These are phyloP conservation scores for Nannoperca obscura DNA, from an alignment of 2,797 vertebrate genomes.

Conservation along the genomic window DNA sequence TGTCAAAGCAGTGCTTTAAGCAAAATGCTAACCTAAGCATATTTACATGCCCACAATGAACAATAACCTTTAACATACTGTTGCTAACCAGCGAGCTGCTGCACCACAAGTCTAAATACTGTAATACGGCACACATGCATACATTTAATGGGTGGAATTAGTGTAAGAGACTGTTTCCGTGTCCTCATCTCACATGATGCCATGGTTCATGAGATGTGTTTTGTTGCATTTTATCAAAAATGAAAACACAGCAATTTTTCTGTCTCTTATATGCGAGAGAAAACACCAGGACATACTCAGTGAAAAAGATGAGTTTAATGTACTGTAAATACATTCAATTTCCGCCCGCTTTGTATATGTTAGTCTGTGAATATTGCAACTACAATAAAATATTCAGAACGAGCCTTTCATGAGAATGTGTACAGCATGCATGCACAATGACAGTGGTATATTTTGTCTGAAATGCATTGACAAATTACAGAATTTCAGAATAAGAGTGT, in stretches of 20 bases:
- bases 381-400: too few relatives aligned
- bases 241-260: slow-evolving; percentile 41
- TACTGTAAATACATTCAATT: slow-evolving; percentile 57
- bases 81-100: neutral
- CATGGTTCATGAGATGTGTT: slow-evolving; percentile 27
- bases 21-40: neutral
- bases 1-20: neutral
- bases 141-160: neutral
- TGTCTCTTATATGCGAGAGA: neutral
- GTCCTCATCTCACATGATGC: slow-evolving; percentile 9
- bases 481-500: slow-evolving; percentile 5
- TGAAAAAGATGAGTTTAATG: slow-evolving; percentile 53
- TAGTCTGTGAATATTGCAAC: too few relatives aligned
- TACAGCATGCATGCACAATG: neutral
- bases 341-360: neutral
- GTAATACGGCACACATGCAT: neutral
- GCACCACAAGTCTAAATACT: too few relatives aligned
- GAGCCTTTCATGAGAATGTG: neutral
- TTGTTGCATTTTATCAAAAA: slow-evolving; percentile 42
- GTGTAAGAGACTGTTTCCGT: neutral
- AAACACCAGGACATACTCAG: slow-evolving; percentile 25
- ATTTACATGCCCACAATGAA: neutral
- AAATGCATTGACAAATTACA: slow-evolving; percentile 3
- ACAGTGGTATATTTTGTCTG: neutral
- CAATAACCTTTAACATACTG: neutral